Percentiles rank a stretch among this genome's conserved stretches.
Evolutionary conservation across 2,113 vertebrate genomes (phyloP).

Genomic region (Apteryx owenii): DNA sequence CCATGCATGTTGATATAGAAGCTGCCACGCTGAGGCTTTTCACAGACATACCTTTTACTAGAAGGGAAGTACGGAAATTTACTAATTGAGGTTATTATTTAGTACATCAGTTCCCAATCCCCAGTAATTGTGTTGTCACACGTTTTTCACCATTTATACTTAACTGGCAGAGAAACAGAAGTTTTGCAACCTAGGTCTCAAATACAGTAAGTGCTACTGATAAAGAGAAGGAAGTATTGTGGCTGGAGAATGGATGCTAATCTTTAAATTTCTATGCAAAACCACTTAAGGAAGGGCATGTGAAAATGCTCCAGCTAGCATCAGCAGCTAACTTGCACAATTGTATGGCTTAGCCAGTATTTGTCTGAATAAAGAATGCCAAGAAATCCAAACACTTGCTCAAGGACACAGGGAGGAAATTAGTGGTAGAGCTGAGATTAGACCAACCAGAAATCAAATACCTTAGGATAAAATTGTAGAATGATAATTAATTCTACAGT

Average conservation of each 20-base stretch:
- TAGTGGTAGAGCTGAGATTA: neutral
- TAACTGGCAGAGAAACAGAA: neutral
- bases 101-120: neutral
- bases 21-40: neutral
- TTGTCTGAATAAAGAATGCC: neutral
- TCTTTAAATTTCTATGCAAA: neutral
- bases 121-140: neutral
- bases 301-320: neutral
- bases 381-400: neutral
- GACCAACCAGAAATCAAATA: neutral
- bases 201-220: neutral
- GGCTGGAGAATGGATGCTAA: neutral
- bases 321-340: neutral
- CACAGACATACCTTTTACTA: neutral
- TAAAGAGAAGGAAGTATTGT: neutral
- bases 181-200: neutral
- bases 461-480: neutral
- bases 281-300: neutral
- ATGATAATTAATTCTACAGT: neutral
- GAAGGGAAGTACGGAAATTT: neutral
- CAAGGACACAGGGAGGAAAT: neutral
- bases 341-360: neutral
- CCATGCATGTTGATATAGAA: neutral
- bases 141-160: neutral
- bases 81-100: neutral